Evolutionary conservation across 2,113 vertebrate genomes (phyloP).

Genomic region (Pygoscelis antarcticus): DNA sequence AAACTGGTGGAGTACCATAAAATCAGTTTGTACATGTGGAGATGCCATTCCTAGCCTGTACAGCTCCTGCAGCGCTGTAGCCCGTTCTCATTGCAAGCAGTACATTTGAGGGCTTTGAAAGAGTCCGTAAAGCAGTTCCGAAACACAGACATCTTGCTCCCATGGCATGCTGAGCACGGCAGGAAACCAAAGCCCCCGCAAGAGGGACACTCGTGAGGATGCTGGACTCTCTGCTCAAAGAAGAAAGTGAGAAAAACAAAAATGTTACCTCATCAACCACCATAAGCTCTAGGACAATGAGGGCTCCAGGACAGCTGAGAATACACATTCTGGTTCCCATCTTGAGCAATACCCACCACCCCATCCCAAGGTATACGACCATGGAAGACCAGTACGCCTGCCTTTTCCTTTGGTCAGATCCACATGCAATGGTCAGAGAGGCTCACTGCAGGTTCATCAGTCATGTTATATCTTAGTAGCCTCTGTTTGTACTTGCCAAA

Average conservation of each 20-base stretch:
- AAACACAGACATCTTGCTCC: constrained; percentile 98
- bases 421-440: background rate
- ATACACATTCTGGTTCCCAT: background rate
- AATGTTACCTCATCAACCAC: background rate
- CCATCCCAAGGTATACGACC: background rate
- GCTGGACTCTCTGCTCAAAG: constrained; percentile 88
- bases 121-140: constrained; percentile 98
- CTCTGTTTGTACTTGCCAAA: background rate
- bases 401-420: background rate
- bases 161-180: constrained; percentile 95
- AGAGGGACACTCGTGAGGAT: constrained; percentile 86
- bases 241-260: background rate
- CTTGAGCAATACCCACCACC: background rate
- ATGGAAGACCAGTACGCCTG: background rate
- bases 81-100: constrained; percentile 96
- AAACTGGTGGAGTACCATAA: constrained; percentile 54
- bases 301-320: background rate
- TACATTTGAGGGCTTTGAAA: constrained; percentile 98
- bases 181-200: constrained; percentile 95
- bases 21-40: background rate
- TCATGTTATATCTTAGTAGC: background rate
- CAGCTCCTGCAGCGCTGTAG: constrained; percentile 91
- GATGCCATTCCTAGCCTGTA: constrained; percentile 43
- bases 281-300: background rate
- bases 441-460: background rate